Conservation (phyloP, 2,888 invertebrate genomes). For the Conchocele bisecta region DNA sequence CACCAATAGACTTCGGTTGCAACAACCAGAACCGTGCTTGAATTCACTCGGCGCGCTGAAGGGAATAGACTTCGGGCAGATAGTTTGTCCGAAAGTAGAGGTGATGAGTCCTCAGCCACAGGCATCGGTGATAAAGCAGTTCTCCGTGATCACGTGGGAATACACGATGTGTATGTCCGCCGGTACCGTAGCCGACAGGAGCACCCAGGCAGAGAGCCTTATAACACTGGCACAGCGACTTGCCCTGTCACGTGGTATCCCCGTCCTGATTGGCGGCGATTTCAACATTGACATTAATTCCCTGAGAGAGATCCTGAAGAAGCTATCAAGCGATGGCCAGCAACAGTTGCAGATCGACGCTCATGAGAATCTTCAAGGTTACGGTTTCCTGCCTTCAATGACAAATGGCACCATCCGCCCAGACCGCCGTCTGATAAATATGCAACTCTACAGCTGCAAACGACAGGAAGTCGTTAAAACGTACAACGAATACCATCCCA, state of each 20-base stretch:
- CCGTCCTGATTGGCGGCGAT: background rate
- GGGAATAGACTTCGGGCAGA: background rate
- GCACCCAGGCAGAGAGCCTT: background rate
- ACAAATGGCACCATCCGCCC: no score
- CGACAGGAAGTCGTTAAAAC: no score
- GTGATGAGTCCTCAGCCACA: background rate
- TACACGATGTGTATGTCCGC: background rate
- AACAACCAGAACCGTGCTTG: background rate
- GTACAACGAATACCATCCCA: no score
- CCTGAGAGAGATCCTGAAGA: background rate
- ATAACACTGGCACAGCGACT: background rate
- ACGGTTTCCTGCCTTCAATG: no score
- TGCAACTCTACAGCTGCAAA: no score
- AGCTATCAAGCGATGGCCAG: no score
- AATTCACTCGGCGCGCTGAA: background rate
- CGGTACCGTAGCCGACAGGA: background rate
- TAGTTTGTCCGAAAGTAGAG: background rate
- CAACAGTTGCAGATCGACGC: no score
- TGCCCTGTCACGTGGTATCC: background rate
- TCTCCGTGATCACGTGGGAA: constrained; percentile 3
- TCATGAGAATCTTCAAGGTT: no score
- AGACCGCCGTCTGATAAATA: no score
- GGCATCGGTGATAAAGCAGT: background rate
- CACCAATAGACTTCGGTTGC: background rate
- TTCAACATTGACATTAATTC: background rate